A percentile compares a stretch with the other conserved stretches of the same genome.
Conservation (phyloP, 2,113 vertebrate genomes). For the Oncorhynchus masou region DNA sequence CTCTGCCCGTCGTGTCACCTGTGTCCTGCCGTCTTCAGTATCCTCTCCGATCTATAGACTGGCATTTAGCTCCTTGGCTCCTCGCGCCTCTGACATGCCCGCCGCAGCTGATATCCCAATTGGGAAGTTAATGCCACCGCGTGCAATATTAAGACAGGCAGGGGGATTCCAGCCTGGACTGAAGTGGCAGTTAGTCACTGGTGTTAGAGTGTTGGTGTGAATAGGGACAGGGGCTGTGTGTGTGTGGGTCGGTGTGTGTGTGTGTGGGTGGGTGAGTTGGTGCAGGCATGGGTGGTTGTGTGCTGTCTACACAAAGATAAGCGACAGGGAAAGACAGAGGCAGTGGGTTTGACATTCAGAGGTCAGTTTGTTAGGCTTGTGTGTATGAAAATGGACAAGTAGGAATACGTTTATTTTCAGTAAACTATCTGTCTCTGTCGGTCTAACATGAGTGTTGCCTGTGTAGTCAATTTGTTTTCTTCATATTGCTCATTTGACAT, state of each 20-base stretch:
- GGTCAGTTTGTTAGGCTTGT: not conserved
- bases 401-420: no score
- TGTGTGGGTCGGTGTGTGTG: constrained; percentile 22
- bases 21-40: constrained; percentile 95
- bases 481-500: no score
- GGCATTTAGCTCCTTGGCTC: constrained; percentile 96
- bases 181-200: constrained; percentile 56
- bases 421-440: no score
- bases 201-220: constrained; percentile 34
- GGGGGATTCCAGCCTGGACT: constrained; percentile 45
- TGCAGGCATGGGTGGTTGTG: constrained; percentile 21
- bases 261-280: constrained; percentile 21
- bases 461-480: no score
- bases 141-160: constrained; percentile 74
- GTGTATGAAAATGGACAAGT: no score
- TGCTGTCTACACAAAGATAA: no score
- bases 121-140: constrained; percentile 78
- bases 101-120: constrained; percentile 75
- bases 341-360: constrained; percentile 1
- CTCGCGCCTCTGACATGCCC: constrained; percentile 70
- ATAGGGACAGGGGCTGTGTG: constrained; percentile 9
- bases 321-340: not conserved
- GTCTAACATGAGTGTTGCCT: no score
- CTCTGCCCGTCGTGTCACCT: constrained; percentile 83
- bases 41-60: constrained; percentile 97